phyloP scores from a whole-genome alignment of 1,140 invertebrate species.

The Trialeurodes vaporariorum region DNA sequence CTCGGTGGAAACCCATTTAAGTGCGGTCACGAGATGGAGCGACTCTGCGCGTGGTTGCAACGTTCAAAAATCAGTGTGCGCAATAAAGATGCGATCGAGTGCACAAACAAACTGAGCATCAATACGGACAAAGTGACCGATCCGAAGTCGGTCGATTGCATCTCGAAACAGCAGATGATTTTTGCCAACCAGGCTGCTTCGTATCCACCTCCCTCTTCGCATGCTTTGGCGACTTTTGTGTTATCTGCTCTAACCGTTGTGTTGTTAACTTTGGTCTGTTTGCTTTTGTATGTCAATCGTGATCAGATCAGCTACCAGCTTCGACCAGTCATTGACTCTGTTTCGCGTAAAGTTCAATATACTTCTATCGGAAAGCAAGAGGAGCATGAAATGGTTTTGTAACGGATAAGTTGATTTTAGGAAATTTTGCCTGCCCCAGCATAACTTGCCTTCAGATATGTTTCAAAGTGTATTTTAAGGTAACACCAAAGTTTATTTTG shows the following conservation, averaged over 20 bases:
- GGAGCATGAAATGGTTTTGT: conserved; percentile 36
- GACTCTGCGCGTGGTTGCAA: conserved; percentile 50
- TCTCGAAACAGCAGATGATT: conserved; percentile 11
- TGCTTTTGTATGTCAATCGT: conserved; percentile 47
- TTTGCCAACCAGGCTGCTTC: conserved; percentile 5
- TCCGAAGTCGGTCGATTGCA: conserved; percentile 6
- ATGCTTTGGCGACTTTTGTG: conserved; percentile 30
- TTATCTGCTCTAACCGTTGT: conserved; percentile 32
- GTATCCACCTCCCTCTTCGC: conserved; percentile 28
- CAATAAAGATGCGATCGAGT: conserved; percentile 43
- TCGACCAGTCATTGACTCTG: conserved; percentile 48
- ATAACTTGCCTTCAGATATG: too few relatives aligned
- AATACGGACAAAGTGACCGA: conserved; percentile 18
- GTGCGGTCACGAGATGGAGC: conserved; percentile 49
- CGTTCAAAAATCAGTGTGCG: conserved; percentile 47
- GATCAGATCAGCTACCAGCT: conserved; percentile 43
- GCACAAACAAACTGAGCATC: conserved; percentile 29
- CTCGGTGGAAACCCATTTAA: conserved; percentile 52
- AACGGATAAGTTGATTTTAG: too few relatives aligned
- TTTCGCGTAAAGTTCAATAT: conserved; percentile 58
- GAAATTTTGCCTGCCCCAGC: too few relatives aligned
- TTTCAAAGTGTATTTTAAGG: too few relatives aligned
- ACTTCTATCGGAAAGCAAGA: conserved; percentile 49
- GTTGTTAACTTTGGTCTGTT: conserved; percentile 24
- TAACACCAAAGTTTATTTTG: too few relatives aligned